phyloP scores from a whole-genome alignment of 1,140 invertebrate genomes.

The Cephus cinctus region DNA sequence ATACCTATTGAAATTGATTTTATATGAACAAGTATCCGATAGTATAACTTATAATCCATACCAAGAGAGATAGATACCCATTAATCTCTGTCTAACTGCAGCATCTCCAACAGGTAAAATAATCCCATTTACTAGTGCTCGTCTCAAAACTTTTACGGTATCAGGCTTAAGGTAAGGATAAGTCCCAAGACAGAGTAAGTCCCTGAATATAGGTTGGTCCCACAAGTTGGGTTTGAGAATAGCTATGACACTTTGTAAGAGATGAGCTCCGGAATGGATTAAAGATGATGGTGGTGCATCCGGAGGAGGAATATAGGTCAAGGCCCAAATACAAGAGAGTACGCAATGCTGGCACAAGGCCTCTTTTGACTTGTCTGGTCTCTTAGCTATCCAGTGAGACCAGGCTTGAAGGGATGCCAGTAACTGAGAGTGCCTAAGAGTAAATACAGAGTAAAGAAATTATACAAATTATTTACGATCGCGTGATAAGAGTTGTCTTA shows the following conservation, averaged over 20 bases:
- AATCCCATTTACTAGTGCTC: slow-evolving; percentile 46
- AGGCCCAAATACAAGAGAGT: slow-evolving; percentile 40
- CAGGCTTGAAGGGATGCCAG: slow-evolving; percentile 68
- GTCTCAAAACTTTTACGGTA: slow-evolving; percentile 43
- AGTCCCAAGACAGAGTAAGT: slow-evolving; percentile 49
- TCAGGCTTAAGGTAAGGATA: slow-evolving; percentile 53
- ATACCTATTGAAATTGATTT: slow-evolving; percentile 25
- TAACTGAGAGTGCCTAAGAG: slow-evolving; percentile 65
- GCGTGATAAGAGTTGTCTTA: slow-evolving; percentile 34
- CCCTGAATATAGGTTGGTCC: slow-evolving; percentile 51
- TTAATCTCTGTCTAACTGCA: slow-evolving; percentile 32
- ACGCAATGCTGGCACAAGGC: slow-evolving; percentile 40
- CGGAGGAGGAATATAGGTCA: slow-evolving; percentile 26
- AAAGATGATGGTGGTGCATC: slow-evolving; percentile 53
- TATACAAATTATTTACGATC: slow-evolving; percentile 8
- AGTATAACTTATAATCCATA: not conserved
- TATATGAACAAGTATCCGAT: not conserved
- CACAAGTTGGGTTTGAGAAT: slow-evolving; percentile 61
- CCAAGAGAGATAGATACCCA: slow-evolving; percentile 27
- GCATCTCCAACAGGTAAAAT: slow-evolving; percentile 41
- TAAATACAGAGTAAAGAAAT: slow-evolving; percentile 10
- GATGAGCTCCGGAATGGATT: slow-evolving; percentile 61
- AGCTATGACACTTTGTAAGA: slow-evolving; percentile 60
- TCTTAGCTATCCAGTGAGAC: slow-evolving; percentile 61
- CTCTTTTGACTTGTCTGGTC: slow-evolving; percentile 42